phyloP scores from a whole-genome alignment of 2,888 invertebrate species.

The Drosophila macrospina region DNA sequence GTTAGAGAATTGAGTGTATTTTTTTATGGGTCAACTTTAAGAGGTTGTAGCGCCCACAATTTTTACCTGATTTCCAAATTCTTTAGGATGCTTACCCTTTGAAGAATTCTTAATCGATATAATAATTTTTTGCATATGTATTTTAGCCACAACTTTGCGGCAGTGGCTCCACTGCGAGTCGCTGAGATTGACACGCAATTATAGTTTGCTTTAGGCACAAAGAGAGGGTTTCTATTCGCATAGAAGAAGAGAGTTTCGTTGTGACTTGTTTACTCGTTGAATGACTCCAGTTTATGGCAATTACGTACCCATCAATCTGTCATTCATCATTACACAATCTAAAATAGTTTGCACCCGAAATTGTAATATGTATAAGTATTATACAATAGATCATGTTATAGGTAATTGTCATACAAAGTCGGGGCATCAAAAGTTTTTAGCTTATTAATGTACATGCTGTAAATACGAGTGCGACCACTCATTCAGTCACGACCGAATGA shows the following conservation, averaged over 20 bases:
- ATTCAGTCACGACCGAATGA: constrained; percentile 16
- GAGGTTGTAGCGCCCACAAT: no score
- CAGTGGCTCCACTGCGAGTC: no score
- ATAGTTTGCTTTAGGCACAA: no score
- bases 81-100: no score
- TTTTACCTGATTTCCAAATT: no score
- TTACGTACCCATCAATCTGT: constrained; percentile 7
- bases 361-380: not conserved
- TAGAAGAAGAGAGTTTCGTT: not conserved
- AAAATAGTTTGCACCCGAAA: constrained; percentile 42
- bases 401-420: constrained; percentile 21
- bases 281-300: constrained; percentile 2
- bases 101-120: no score
- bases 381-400: constrained; percentile 4
- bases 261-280: not conserved
- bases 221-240: no score
- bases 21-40: no score
- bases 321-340: constrained; percentile 34
- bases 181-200: no score
- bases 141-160: no score
- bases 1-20: no score
- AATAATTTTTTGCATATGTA: no score
- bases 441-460: constrained; percentile 16
- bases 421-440: constrained; percentile 20
- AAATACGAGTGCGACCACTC: not conserved